Conservation (phyloP, 2,797 vertebrate species). For the Crocidura indochinensis region DNA sequence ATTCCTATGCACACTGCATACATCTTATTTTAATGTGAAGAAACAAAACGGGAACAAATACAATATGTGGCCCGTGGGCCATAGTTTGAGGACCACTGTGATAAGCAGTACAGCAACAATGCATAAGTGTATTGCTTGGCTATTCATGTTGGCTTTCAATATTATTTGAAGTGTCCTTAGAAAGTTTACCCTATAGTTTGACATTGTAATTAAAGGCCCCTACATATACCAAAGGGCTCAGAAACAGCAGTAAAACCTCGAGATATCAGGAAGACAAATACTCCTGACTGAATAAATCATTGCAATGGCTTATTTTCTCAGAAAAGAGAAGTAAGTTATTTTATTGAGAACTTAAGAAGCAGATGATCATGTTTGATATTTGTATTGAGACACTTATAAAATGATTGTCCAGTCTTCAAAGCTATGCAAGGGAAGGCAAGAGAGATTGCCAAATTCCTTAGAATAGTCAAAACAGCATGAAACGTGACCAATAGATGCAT, state of each 20-base stretch:
- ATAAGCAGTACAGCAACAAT: too few species aligned
- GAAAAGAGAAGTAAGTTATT: neutral
- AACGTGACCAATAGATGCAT: neutral
- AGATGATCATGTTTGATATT: neutral
- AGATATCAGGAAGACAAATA: neutral
- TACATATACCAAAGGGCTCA: neutral
- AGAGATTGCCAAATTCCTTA: neutral
- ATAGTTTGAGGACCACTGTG: too few species aligned
- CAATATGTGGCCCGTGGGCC: too few species aligned
- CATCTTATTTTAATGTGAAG: too few species aligned
- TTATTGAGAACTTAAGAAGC: neutral
- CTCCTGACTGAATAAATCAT: neutral
- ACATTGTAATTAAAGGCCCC: neutral
- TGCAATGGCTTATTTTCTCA: slow-evolving; percentile 28
- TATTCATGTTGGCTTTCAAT: neutral
- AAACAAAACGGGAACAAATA: too few species aligned
- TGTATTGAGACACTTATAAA: neutral
- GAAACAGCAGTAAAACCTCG: neutral
- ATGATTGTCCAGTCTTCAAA: neutral
- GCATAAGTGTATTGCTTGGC: neutral
- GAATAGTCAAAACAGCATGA: neutral
- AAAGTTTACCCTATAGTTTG: neutral
- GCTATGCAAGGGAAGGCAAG: neutral
- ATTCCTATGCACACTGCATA: too few species aligned
- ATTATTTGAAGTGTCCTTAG: neutral